These are phyloP conservation scores for Microcebus jonahi DNA, from an alignment of 2,113 vertebrate species.

Conservation along the genomic window DNA sequence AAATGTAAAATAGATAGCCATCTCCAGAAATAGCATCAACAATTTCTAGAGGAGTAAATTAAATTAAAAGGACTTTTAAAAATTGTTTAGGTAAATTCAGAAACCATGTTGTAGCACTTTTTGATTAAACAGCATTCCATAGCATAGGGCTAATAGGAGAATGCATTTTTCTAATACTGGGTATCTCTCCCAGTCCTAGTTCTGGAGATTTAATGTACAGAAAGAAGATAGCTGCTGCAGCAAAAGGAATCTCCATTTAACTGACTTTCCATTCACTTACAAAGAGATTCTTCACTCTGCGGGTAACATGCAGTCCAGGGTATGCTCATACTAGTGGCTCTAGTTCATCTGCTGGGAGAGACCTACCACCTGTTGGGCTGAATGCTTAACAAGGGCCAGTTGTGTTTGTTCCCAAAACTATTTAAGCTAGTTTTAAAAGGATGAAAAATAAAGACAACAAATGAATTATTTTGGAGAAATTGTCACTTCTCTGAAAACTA, in stretches of 20 bases:
- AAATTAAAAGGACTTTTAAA: not conserved
- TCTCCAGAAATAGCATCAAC: not conserved
- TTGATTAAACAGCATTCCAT: not conserved
- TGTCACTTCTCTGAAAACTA: not conserved
- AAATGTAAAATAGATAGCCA: conserved; percentile 12
- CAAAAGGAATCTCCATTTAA: not conserved
- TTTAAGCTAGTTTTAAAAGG: not conserved
- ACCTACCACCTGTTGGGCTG: not conserved
- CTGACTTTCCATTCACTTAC: not conserved
- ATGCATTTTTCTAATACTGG: not conserved
- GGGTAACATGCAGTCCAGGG: not conserved
- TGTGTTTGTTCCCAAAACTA: not conserved
- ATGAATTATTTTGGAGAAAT: not conserved
- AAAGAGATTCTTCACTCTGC: not conserved
- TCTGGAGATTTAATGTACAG: not conserved
- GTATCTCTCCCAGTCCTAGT: not conserved
- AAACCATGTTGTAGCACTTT: not conserved
- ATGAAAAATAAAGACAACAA: not conserved
- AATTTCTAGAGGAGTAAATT: conserved; percentile 39
- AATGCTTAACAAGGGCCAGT: not conserved
- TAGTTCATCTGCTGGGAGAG: not conserved
- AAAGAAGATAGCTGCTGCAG: not conserved
- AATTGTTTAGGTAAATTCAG: conserved; percentile 29
- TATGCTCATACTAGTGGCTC: not conserved
- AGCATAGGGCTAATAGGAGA: not conserved